Conservation (phyloP, 2,888 invertebrate species). For the Dysmachus trigonus region DNA sequence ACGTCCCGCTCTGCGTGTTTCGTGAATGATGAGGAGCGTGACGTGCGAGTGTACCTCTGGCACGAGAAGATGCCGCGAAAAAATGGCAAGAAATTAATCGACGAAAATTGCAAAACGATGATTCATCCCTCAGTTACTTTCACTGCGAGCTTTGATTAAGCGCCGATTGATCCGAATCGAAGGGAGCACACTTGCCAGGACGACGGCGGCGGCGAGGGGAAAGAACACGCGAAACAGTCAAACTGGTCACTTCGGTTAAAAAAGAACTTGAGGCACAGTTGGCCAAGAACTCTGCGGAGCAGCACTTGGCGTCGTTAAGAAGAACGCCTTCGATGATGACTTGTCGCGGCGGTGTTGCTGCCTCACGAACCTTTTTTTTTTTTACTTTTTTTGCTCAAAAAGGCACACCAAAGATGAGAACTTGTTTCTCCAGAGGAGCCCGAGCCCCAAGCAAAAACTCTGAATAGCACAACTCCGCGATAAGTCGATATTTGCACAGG, state of each 20-base stretch:
- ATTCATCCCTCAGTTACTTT: not conserved
- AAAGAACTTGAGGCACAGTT: not conserved
- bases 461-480: not conserved
- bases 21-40: not conserved
- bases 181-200: not conserved
- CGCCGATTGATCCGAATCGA: not conserved
- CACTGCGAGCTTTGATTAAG: constrained; percentile 11
- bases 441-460: not conserved
- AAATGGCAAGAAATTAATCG: not conserved
- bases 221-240: not conserved
- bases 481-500: not conserved
- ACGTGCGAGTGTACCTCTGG: not conserved
- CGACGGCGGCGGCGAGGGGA: not conserved
- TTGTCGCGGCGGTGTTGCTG: not conserved
- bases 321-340: not conserved
- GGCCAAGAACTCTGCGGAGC: not conserved
- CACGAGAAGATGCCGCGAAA: not conserved
- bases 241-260: not conserved
- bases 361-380: not conserved
- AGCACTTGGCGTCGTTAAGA: not conserved
- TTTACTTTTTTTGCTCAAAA: not conserved
- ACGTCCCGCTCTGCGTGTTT: not conserved
- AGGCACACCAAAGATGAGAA: not conserved
- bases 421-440: not conserved
- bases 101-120: not conserved